Evolutionary conservation across 1,140 invertebrate species (phyloP).

Genomic region (Papilio glaucus): DNA sequence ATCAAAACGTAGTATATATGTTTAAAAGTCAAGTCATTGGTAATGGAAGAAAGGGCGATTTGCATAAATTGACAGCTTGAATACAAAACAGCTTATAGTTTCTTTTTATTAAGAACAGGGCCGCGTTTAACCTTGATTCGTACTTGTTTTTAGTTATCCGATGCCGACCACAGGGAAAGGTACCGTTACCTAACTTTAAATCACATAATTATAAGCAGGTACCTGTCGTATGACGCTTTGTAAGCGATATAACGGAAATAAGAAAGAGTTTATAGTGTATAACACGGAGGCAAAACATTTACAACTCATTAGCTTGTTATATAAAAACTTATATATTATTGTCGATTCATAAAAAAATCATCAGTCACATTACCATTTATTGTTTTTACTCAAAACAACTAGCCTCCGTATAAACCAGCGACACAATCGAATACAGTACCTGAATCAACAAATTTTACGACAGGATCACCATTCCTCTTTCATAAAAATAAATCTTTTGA

Average conservation of each 20-base stretch:
- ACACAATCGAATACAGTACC: background rate
- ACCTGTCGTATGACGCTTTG: background rate
- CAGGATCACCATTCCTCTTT: conserved; percentile 9
- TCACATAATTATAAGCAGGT: background rate
- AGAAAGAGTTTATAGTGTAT: too few species aligned
- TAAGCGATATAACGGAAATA: background rate
- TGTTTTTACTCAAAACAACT: too few species aligned
- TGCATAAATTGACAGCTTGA: conserved; percentile 17
- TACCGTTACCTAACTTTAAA: background rate
- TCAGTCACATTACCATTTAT: too few species aligned
- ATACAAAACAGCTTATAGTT: conserved; percentile 23
- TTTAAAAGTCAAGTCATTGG: background rate
- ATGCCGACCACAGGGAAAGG: conserved; percentile 4
- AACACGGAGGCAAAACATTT: too few species aligned
- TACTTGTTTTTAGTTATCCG: background rate
- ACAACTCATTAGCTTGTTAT: too few species aligned
- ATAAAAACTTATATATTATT: too few species aligned
- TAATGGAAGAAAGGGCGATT: conserved; percentile 13
- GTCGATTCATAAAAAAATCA: too few species aligned
- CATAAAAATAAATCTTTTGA: conserved; percentile 31
- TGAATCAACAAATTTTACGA: conserved; percentile 10
- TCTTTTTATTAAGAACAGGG: conserved; percentile 22
- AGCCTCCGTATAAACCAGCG: background rate
- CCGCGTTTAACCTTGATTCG: conserved; percentile 9
- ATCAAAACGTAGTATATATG: background rate